Base-by-base conservation (phyloP, 1,140 invertebrate species). In the Mesaphorura yosii region DNA sequence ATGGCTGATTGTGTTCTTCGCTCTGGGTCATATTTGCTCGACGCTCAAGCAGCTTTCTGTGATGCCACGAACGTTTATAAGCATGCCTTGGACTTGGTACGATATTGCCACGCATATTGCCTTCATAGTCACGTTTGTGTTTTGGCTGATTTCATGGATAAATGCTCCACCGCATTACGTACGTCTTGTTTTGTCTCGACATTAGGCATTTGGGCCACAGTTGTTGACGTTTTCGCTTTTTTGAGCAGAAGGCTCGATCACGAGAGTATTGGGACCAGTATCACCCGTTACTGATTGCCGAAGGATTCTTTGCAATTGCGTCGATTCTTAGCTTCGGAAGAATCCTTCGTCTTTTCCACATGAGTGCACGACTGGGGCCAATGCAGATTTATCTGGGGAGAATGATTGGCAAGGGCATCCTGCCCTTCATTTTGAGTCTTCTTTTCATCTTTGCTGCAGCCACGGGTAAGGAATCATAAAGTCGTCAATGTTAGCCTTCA, bases 271-370 rank as follows among this genome's bases (percentile, higher is more conserved):
- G 83, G 83, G 72, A 80, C 59, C 72, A 75, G 47, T 72, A 77
- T 48, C 81, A 86, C 66, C 80, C 82, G 4, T 77, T 80, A 12
- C 68, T 85, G 19, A 73, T 86, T 5, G 77, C 78, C 7, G 83
- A 86, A 67, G 80, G 80, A 17, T 71, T 82, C 22, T 84, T 83
- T 66, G 78, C 80, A 10, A 67, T 82, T 2, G 82, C 80, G 7
- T 81, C 81, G 37, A 81, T 85, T 46, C 80, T 85, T 72, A 78
- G 80, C 27, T 83, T 69, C 56, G 72, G 76, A 46, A 72, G 73
- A 58, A 62, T 81, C 2, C 63, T 79, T 55, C 70, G 75, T 47
- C 68, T 78, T 44, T 77, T 71, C 45, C 73, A 77, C 59, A 60
- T 79, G 3, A 74, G 76, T 55, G 76, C 75, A 53, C 66, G 75